Base-by-base conservation (phyloP, 2,113 vertebrate species). In the Crotalus viridis region DNA sequence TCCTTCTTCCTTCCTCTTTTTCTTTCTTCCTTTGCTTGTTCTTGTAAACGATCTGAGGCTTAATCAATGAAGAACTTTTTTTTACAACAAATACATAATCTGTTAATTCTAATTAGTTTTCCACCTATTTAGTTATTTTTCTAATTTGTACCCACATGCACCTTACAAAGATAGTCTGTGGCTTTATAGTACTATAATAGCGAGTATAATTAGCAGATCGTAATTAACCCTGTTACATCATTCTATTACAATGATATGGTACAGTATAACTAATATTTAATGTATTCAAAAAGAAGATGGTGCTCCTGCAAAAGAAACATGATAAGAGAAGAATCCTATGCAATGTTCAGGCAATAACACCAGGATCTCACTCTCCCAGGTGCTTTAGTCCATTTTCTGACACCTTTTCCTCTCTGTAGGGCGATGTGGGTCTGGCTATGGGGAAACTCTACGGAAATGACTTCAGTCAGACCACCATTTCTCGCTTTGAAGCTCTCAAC, bases 381-480 rank as follows among this genome's bases (percentile, higher is more conserved):
- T 55, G 17, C 43, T 1, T 0, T 1, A 4, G 89, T 74, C 85
- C 55, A 51, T 15, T 2, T 89, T 39, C 19, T 39, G 5, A 24
- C 93, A 87, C 88, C 13, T 93, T 39, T 28, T 64, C 8, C 8
- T 48, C 54, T 2, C 43, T 89, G 13, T 96, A 99, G 99, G 99
- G 99, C 1, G 99, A 99, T 0, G 99, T 99, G 9, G 99, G 99
- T 21, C 97, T 99, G 51, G 99, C 99, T 0, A 99, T 99, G 99
- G 99, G 99, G 28, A 99, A 99, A 95, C 98, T 99, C 3, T 99
- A 99, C 0, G 99, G 99, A 22, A 99, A 99, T 0, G 99, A 99
- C 93, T 99, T 99, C 97, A 99, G 99, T 97, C 99, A 99, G 97
- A 99, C 99, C 0, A 99, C 99, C 9, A 99, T 99, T 93, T 99